phyloP scores from a whole-genome alignment of 2,888 invertebrate species.

The Archaeoteleia sp. region DNA sequence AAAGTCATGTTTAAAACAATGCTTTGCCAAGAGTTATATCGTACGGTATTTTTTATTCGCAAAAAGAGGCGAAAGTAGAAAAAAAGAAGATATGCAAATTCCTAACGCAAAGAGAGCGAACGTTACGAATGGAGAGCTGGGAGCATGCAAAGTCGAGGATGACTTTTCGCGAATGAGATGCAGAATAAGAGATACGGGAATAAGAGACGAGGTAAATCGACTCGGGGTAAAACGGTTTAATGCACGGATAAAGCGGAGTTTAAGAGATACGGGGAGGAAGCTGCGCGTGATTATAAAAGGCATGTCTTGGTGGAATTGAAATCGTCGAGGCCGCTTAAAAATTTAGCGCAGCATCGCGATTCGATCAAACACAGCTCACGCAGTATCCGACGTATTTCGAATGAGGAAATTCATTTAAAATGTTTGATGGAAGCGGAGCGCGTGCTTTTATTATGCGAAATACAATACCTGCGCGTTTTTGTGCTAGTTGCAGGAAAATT shows the following conservation, averaged over 20 bases:
- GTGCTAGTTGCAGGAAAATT: no score
- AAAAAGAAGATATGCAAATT: conserved; percentile 30
- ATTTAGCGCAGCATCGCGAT: conserved; percentile 18
- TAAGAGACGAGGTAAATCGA: conserved; percentile 37
- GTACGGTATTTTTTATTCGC: no score
- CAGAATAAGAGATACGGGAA: conserved; percentile 43
- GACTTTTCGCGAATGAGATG: conserved; percentile 44
- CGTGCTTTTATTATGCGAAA: conserved; percentile 2
- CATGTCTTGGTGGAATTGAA: conserved; percentile 30
- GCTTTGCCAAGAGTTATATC: no score
- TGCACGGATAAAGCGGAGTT: conserved; percentile 31
- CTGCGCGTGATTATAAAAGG: conserved; percentile 22
- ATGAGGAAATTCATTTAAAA: conserved; percentile 14
- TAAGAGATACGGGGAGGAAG: conserved; percentile 18
- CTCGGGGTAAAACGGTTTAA: conserved; percentile 39
- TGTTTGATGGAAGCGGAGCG: conserved; percentile 1
- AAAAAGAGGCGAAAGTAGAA: neutral
- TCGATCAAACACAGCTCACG: conserved; percentile 9
- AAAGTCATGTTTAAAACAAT: no score
- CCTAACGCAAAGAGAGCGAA: conserved; percentile 16
- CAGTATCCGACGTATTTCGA: conserved; percentile 1
- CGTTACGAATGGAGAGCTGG: conserved; percentile 27
- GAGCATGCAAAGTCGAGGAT: conserved; percentile 36
- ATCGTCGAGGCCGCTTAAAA: conserved; percentile 28
- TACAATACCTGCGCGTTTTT: conserved; percentile 6